Conservation (phyloP, 2,113 vertebrate genomes). For the Camarhynchus parvulus region DNA sequence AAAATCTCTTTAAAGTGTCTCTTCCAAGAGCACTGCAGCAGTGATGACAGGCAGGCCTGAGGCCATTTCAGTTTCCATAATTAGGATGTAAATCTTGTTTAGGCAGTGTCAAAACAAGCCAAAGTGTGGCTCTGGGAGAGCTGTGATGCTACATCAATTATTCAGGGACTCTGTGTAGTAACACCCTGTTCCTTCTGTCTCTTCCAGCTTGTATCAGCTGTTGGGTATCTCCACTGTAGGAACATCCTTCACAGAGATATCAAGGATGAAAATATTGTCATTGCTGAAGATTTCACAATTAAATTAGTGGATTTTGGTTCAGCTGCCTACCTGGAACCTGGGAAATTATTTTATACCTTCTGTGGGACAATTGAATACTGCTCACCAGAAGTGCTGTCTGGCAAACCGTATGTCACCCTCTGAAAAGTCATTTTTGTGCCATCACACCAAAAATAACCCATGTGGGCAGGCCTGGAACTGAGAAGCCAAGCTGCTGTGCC, state of each 20-base stretch:
- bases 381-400: slow-evolving; percentile 91
- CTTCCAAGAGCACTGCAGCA: background rate
- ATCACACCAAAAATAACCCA: background rate
- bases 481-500: background rate
- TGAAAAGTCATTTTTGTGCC: background rate
- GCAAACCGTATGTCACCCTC: slow-evolving; percentile 84
- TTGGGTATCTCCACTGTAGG: slow-evolving; percentile 83
- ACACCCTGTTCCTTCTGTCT: background rate
- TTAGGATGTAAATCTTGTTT: background rate
- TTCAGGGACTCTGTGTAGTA: background rate
- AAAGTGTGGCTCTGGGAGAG: background rate
- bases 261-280: slow-evolving; percentile 95
- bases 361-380: slow-evolving; percentile 95
- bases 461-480: background rate
- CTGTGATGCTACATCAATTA: background rate
- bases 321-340: slow-evolving; percentile 82
- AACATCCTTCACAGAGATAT: slow-evolving; percentile 91
- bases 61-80: background rate
- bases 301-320: slow-evolving; percentile 94
- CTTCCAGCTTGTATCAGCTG: slow-evolving; percentile 87
- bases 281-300: slow-evolving; percentile 88
- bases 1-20: background rate
- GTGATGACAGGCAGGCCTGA: background rate
- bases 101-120: background rate
- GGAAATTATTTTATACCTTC: slow-evolving; percentile 88